Evolutionary conservation across 2,888 invertebrate genomes (phyloP), one percentile per base, ranked within the genome.

Genomic region (Leptopilina drosophilae): DNA sequence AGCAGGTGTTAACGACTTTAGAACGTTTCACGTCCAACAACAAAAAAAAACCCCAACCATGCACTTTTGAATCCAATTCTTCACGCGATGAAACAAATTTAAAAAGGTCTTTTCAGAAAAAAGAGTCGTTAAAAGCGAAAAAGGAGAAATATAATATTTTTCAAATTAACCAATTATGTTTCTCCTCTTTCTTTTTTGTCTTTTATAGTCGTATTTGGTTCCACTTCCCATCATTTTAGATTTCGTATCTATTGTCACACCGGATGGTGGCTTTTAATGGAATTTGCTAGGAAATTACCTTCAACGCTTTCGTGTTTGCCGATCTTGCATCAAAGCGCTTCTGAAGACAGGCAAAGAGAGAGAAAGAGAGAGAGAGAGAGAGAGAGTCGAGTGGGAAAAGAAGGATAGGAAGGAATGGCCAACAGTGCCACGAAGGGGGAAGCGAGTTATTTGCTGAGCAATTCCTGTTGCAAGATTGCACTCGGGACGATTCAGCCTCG

Each of bases 391-490:
- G 76, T 49, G 42, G 46, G 78, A 78, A 78, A 81, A 20, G 65
- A 69, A 79, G 42, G 42, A 42, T 75, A 33, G 77, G 77, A 82
- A 81, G 76, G 64, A 76, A 82, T 78, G 76, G 78, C 77, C 78
- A 40, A 79, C 80, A 76, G 82, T 82, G 81, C 82, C 76, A 49
- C 11, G 49, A 12, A 49, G 49, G 49, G 56, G 49, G 33, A 56
- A 73, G 73, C 56, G 82, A 85, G 84, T 86, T 87, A 87, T 87
- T 87, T 86, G 85, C 84, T 67, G 78, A 85, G 85, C 85, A 85
- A 86, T 87, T 86, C 83, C 82, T 84, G 83, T 84, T 86, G 64
- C 81, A 84, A 82, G 83, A 86, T 87, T 85, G 85, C 84, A 81
- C 82, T 85, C 76, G 80, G 82, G 84, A 83, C 77, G 78, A 20